These are phyloP conservation scores for Agelas oroides DNA, from an alignment of 37 sponge, comb jelly and placozoan genomes.

Conservation along the genomic window DNA sequence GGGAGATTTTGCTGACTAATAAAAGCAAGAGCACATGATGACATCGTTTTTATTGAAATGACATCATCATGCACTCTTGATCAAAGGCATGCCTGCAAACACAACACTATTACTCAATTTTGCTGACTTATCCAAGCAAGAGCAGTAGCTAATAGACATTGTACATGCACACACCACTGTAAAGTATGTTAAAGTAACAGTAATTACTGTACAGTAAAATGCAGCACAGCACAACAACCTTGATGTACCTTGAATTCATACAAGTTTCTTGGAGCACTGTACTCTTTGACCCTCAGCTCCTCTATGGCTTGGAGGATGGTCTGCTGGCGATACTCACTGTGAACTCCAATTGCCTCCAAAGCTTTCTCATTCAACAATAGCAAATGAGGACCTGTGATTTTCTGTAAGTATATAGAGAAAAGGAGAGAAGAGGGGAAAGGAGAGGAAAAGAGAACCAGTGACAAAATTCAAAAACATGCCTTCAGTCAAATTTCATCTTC, in stretches of 20 bases:
- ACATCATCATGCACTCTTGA: too few relatives aligned
- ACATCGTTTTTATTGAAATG: too few relatives aligned
- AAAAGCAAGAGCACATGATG: too few relatives aligned
- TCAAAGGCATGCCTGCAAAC: too few relatives aligned
- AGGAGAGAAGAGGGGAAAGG: background rate
- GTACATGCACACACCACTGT: background rate
- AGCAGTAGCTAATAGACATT: too few relatives aligned
- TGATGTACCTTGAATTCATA: conserved; percentile 73
- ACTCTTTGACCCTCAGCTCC: conserved; percentile 16
- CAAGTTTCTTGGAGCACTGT: conserved; percentile 44
- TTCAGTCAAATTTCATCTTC: background rate
- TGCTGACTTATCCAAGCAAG: too few relatives aligned
- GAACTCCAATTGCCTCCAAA: conserved; percentile 24
- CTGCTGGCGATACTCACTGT: conserved; percentile 1
- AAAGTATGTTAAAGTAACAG: background rate
- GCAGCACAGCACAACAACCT: too few relatives aligned
- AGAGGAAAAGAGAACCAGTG: background rate
- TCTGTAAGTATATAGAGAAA: conserved; percentile 6
- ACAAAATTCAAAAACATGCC: too few relatives aligned
- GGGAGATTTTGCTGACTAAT: too few relatives aligned
- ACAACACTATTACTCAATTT: too few relatives aligned
- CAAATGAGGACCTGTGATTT: conserved; percentile 55
- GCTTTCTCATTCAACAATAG: conserved; percentile 18
- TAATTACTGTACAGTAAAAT: background rate
- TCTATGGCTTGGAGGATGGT: conserved; percentile 39